Percentiles rank a stretch among this genome's conserved stretches.
Evolutionary conservation across 1,140 invertebrate species (phyloP).

Genomic region (Drosophila ananassae): DNA sequence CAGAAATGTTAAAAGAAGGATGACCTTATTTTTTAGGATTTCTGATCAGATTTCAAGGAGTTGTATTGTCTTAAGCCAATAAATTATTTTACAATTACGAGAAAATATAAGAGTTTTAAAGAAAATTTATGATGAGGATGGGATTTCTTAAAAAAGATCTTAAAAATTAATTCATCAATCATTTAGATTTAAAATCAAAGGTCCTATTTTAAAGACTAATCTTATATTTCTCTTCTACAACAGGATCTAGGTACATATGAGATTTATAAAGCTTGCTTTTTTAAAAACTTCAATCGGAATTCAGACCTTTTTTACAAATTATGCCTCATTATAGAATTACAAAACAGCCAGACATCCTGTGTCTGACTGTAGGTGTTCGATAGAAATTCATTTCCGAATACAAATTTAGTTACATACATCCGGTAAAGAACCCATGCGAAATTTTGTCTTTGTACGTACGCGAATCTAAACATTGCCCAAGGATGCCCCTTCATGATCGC

Average conservation of each 20-base stretch:
- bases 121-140: no score
- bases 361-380: neutral
- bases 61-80: neutral
- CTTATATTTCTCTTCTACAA: no score
- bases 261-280: neutral
- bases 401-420: neutral
- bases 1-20: neutral
- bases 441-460: neutral
- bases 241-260: no score
- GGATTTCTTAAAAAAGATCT: no score
- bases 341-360: neutral
- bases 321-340: neutral
- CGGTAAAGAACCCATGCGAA: neutral
- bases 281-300: neutral
- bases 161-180: no score
- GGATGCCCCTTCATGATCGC: slow-evolving; percentile 18
- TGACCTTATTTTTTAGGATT: neutral
- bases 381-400: neutral
- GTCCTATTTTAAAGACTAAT: no score
- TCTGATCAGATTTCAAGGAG: neutral
- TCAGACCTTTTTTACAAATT: neutral
- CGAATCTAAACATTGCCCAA: neutral
- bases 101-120: no score
- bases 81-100: neutral
- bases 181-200: no score